phyloP scores from a whole-genome alignment of 2,888 invertebrate species.

The Rhingia campestris region DNA sequence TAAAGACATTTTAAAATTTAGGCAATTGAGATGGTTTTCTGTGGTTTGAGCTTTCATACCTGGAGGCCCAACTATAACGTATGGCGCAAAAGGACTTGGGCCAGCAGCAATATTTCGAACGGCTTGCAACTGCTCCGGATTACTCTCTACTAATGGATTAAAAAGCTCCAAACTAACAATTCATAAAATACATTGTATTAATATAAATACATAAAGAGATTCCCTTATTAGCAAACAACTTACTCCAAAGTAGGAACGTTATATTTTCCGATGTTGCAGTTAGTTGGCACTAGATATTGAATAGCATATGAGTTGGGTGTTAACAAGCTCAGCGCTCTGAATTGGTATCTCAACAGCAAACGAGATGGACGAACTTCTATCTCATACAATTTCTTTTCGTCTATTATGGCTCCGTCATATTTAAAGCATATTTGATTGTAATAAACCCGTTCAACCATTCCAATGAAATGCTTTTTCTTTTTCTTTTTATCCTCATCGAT shows the following conservation, averaged over 20 bases:
- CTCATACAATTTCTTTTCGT: constrained; percentile 45
- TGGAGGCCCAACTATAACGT: constrained; percentile 93
- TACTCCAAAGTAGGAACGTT: constrained; percentile 4
- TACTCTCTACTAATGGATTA: constrained; percentile 82
- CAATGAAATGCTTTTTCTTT: constrained; percentile 41
- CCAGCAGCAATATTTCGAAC: constrained; percentile 87
- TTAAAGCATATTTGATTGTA: constrained; percentile 73
- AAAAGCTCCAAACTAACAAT: constrained; percentile 75
- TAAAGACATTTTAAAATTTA: not conserved
- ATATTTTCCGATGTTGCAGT: not conserved
- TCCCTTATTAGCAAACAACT: not conserved
- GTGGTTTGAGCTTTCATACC: constrained; percentile 83
- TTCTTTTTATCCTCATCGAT: not conserved
- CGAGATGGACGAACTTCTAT: constrained; percentile 78
- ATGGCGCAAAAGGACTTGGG: constrained; percentile 87
- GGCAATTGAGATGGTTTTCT: too few relatives aligned
- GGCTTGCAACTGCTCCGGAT: constrained; percentile 86
- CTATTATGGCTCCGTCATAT: constrained; percentile 45
- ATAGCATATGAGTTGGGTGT: constrained; percentile 60
- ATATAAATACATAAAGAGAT: too few relatives aligned
- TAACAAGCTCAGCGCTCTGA: constrained; percentile 78
- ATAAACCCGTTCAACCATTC: constrained; percentile 75
- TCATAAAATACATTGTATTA: not conserved
- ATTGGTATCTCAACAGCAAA: constrained; percentile 78
- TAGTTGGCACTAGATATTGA: constrained; percentile 77